These are phyloP conservation scores for Cyprinodon tularosa DNA, from an alignment of 2,113 vertebrate genomes.

Conservation along the genomic window DNA sequence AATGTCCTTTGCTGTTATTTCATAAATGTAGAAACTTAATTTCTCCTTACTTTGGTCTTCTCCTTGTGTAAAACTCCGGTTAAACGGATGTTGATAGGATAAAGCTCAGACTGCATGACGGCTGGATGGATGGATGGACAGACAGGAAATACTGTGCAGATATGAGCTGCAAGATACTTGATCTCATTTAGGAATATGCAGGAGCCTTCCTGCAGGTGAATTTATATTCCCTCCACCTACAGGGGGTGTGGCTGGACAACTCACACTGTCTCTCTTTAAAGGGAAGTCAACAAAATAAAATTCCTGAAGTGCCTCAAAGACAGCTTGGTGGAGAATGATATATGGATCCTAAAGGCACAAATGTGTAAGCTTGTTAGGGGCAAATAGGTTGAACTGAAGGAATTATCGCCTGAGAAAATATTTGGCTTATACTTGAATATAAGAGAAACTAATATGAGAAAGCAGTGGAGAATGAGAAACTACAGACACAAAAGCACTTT, in stretches of 20 bases:
- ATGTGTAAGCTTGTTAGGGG: neutral
- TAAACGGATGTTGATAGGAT: constrained; percentile 64
- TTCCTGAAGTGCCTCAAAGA: constrained; percentile 1
- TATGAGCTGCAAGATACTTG: neutral
- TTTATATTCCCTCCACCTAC: constrained; percentile 13
- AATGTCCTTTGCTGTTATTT: neutral
- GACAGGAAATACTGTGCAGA: too few species aligned
- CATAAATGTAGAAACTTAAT: neutral
- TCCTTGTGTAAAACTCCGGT: constrained; percentile 77
- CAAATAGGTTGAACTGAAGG: neutral
- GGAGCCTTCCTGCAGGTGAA: neutral
- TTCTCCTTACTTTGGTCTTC: constrained; percentile 65
- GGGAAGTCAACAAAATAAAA: constrained; percentile 13
- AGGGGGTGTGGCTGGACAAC: constrained; percentile 36
- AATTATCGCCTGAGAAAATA: neutral
- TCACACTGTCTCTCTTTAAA: neutral
- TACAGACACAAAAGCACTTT: neutral
- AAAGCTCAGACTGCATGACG: constrained; percentile 67
- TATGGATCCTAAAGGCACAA: neutral
- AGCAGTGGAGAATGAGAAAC: neutral
- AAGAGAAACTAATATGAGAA: neutral
- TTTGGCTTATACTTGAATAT: neutral
- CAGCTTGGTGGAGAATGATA: neutral
- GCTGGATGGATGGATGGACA: neutral
- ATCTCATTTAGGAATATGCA: constrained; percentile 2